phyloP scores from a whole-genome alignment of 2,888 invertebrate genomes.

The Agrochola circellaris region DNA sequence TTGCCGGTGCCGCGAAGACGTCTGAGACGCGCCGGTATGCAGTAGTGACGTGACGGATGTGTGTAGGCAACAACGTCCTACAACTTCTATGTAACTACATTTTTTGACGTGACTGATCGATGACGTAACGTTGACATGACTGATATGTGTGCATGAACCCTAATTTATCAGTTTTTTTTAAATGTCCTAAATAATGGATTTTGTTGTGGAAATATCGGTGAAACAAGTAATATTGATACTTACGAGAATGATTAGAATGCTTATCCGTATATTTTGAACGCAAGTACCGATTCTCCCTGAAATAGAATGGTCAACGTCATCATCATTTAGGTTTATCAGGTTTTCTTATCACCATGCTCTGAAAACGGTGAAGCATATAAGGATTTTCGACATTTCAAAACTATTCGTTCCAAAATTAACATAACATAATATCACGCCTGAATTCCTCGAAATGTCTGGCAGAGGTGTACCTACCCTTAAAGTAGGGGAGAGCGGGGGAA shows the following conservation, averaged over 20 bases:
- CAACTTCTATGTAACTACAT: too few relatives aligned
- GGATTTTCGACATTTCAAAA: neutral
- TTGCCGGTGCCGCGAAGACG: too few relatives aligned
- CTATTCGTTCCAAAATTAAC: neutral
- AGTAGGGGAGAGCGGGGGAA: neutral
- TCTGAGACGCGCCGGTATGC: too few relatives aligned
- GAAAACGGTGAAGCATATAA: neutral
- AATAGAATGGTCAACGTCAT: slow-evolving; percentile 11
- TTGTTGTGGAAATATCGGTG: neutral
- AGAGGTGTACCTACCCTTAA: too few relatives aligned
- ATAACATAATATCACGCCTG: neutral
- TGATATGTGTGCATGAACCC: too few relatives aligned
- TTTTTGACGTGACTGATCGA: too few relatives aligned
- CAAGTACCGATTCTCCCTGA: slow-evolving; percentile 56
- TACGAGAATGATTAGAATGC: slow-evolving; percentile 64
- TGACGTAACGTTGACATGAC: too few relatives aligned
- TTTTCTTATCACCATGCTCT: neutral
- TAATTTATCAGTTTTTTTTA: neutral
- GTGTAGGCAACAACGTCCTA: too few relatives aligned
- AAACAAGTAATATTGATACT: slow-evolving; percentile 61
- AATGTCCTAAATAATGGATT: too few relatives aligned
- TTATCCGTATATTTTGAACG: slow-evolving; percentile 57
- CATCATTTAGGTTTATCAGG: neutral
- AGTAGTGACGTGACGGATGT: too few relatives aligned
- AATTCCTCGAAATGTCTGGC: neutral